Conservation (phyloP, 2,888 invertebrate species). For the Lepidochrysops patricia region DNA sequence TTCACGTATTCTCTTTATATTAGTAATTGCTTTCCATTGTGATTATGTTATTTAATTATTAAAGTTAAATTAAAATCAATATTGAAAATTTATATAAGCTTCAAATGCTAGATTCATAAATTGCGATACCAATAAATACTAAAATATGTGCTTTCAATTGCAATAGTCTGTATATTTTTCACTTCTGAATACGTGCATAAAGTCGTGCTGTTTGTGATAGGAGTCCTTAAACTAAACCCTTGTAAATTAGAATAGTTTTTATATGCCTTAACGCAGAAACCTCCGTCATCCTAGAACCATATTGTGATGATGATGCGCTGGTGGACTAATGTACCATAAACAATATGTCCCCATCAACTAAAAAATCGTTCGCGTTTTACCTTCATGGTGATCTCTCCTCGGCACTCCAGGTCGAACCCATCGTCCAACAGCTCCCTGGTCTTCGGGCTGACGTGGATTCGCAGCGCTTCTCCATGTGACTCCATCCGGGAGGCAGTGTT, state of each 20-base stretch:
- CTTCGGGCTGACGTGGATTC: slow-evolving; percentile 92
- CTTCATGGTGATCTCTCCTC: slow-evolving; percentile 95
- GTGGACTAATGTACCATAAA: too few species aligned
- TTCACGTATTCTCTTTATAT: neutral
- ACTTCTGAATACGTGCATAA: too few species aligned
- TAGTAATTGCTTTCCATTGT: neutral
- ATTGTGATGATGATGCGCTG: neutral
- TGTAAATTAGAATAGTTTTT: neutral
- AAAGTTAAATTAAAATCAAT: neutral
- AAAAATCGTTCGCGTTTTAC: slow-evolving; percentile 66
- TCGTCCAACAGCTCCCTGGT: slow-evolving; percentile 91
- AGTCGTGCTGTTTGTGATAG: too few species aligned
- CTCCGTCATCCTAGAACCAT: too few species aligned
- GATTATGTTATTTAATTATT: neutral
- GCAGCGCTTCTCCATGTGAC: slow-evolving; percentile 90
- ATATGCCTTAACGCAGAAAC: too few species aligned
- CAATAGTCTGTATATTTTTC: too few species aligned
- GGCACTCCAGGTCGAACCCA: slow-evolving; percentile 85
- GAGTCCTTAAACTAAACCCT: too few species aligned
- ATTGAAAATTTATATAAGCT: neutral
- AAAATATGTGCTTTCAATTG: neutral
- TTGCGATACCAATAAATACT: neutral
- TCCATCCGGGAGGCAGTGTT: slow-evolving; percentile 94
- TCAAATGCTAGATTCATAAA: neutral
- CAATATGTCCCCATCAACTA: too few species aligned